A percentile compares a stretch with the other conserved stretches of the same genome.
Evolutionary conservation across 2,113 vertebrate species (phyloP).

Genomic region (Acrocephalus kingi): DNA sequence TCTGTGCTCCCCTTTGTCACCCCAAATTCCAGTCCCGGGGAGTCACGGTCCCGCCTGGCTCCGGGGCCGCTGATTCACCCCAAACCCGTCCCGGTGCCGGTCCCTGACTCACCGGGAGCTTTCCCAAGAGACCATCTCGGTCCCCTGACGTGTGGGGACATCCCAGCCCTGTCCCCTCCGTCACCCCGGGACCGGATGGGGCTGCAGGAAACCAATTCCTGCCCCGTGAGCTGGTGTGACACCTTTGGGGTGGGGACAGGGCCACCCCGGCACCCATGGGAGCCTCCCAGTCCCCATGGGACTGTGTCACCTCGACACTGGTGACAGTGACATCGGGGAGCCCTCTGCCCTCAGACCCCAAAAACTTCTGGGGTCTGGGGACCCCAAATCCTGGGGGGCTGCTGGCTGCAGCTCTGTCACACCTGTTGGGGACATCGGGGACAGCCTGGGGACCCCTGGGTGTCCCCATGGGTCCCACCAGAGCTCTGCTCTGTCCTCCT

Average conservation of each 20-base stretch:
- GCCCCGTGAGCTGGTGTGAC: neutral
- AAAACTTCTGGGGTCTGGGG: neutral
- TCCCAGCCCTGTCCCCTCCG: neutral
- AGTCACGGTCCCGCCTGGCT: constrained; percentile 47
- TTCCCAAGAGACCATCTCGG: neutral
- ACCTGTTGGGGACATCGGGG: no score
- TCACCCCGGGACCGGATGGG: neutral
- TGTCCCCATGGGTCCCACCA: no score
- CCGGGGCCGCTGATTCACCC: constrained; percentile 19
- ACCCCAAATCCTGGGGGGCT: no score
- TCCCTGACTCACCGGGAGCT: neutral
- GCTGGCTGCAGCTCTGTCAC: no score
- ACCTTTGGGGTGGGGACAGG: neutral
- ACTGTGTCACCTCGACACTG: no score
- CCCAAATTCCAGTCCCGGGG: neutral
- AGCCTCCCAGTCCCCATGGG: neutral
- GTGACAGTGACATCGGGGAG: neutral
- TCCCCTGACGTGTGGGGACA: constrained; percentile 3
- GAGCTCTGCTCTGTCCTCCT: no score
- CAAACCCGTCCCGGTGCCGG: neutral
- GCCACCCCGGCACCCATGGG: neutral
- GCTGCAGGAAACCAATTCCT: constrained; percentile 56
- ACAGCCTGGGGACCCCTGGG: no score
- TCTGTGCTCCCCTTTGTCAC: no score
- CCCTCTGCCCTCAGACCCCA: neutral